Conservation (phyloP, 2,797 vertebrate genomes). For the Ctenochaetus hawaiiensis region DNA sequence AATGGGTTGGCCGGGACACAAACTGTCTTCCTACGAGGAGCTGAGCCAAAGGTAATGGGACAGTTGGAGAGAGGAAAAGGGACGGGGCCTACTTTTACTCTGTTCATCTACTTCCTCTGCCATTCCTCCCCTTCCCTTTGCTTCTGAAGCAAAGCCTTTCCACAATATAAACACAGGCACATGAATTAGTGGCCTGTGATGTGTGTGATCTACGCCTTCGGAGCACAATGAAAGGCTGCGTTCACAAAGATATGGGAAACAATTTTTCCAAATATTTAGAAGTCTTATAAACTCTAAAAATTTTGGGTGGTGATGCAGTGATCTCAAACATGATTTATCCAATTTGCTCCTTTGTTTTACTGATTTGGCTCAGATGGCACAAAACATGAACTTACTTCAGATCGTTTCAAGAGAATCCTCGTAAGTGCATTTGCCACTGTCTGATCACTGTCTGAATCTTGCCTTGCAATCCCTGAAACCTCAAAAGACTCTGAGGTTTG, state of each 20-base stretch:
- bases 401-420: constrained; percentile 7
- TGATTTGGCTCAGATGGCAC: constrained; percentile 37
- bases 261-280: constrained; percentile 75
- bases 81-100: constrained; percentile 64
- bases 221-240: constrained; percentile 71
- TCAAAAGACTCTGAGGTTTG: not conserved
- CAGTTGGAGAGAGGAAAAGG: constrained; percentile 62
- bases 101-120: constrained; percentile 68
- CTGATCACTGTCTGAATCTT: not conserved
- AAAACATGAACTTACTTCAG: constrained; percentile 28
- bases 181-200: constrained; percentile 61
- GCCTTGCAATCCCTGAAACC: not conserved
- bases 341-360: constrained; percentile 64
- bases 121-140: constrained; percentile 55
- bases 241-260: constrained; percentile 69
- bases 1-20: constrained; percentile 69
- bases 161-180: constrained; percentile 60
- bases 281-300: constrained; percentile 63
- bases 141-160: constrained; percentile 49
- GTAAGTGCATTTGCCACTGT: not conserved
- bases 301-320: constrained; percentile 57
- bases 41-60: constrained; percentile 60
- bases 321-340: constrained; percentile 52
- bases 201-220: constrained; percentile 64
- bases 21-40: constrained; percentile 67